Base-by-base conservation (phyloP, 64 coral and sea anemone species). In the Acropora yongei region DNA sequence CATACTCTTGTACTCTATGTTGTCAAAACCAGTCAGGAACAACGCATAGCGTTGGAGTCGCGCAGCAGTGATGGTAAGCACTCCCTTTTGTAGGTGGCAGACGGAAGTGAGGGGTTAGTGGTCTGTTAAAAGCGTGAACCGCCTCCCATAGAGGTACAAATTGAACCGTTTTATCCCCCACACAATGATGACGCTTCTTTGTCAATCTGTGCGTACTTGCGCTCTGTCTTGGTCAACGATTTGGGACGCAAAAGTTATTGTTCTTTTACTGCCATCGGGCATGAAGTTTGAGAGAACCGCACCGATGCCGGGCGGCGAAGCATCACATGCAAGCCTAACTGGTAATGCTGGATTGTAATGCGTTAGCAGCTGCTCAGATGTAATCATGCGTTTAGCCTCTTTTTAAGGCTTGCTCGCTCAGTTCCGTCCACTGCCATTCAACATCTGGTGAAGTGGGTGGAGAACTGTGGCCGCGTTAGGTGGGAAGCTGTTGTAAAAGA, bases 291-390 rank as follows among this genome's bases (percentile, higher is more conserved):
- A 76, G 4, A 91, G 90, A 49, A 91, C 80, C 20, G 87, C 87
- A 44, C 74, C 51, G 77, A 89, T 89, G 50, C 87, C 87, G 2
- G 18, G 78, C 40, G 68, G 80, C n/a, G 44, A 85, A 60, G 90
- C 90, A 91, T 91, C 80, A 75, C 90, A 91, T 50, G 90, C 90
- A 48, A 91, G 47, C 48, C 47, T 66, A 44, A 91, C 80, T 58
- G 90, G 78, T 40, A 91, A 41, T 43, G 67, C 39, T 91, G 90
- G 79, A 55, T 84, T 71, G 51, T 91, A 84, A 57, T 85, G 90
- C 7, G 80, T 91, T 40, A 91, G 46, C 57, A 91, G 68, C 57
- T 74, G 80, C 68, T 91, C 55, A 41, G 90, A 91, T 61, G 90
- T 85, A 41, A 91, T 91, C 72, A 91, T 42, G 47, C 69, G 68